Conservation (phyloP, 2,113 vertebrate genomes). For the Malurus alboscapulatus region DNA sequence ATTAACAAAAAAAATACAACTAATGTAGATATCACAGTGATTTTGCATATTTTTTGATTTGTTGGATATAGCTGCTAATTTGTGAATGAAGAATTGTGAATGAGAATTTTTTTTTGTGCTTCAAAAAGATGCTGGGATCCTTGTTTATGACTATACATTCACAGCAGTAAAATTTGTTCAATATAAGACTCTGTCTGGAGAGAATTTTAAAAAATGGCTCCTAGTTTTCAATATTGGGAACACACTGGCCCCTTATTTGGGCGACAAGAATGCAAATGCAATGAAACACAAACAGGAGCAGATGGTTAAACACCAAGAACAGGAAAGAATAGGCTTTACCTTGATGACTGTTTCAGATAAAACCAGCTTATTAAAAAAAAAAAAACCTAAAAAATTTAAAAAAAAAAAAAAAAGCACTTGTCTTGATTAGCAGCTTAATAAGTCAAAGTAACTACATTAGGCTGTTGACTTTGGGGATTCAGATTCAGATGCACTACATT, state of each 20-base stretch:
- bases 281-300: neutral
- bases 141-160: neutral
- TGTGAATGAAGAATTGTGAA: neutral
- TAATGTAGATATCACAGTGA: constrained; percentile 33
- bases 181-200: neutral
- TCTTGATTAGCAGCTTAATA: constrained; percentile 69
- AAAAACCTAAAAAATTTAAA: neutral
- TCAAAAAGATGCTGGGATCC: neutral
- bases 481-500: constrained; percentile 69
- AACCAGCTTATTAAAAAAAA: constrained; percentile 24
- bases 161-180: constrained; percentile 13
- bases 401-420: constrained; percentile 32
- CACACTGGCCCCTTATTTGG: constrained; percentile 3
- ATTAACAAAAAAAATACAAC: constrained; percentile 43
- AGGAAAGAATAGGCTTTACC: constrained; percentile 51
- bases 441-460: constrained; percentile 64
- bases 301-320: constrained; percentile 27
- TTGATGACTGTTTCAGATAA: constrained; percentile 51
- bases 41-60: constrained; percentile 19
- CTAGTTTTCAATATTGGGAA: constrained; percentile 25
- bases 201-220: neutral
- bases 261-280: constrained; percentile 2
- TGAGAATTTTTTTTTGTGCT: constrained; percentile 11
- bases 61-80: constrained; percentile 27
- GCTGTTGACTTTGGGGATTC: constrained; percentile 69